These are phyloP conservation scores for Heliornis fulica DNA, from an alignment of 2,113 vertebrate genomes.

Conservation along the genomic window DNA sequence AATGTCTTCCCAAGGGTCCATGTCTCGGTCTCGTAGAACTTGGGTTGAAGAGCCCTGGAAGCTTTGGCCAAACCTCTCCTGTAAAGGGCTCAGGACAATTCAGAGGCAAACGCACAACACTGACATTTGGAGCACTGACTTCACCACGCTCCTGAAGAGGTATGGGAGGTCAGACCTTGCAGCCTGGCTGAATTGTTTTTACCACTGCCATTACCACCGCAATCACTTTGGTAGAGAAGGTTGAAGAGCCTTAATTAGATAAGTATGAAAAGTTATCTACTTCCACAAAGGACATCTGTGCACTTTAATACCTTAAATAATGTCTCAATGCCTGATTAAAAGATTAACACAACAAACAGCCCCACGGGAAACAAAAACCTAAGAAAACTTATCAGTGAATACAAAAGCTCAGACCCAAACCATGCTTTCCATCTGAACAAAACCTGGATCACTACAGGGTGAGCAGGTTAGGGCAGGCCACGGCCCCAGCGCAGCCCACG, in stretches of 20 bases:
- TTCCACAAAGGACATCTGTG: not conserved
- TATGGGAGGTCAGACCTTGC: rapidly evolving
- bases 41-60: not conserved
- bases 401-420: not conserved
- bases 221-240: not conserved
- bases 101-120: not conserved
- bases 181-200: not conserved
- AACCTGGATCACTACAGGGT: rapidly evolving
- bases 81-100: not conserved
- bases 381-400: not conserved
- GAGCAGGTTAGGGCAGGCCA: not conserved
- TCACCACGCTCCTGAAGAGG: not conserved
- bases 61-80: not conserved
- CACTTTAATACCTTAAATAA: not conserved
- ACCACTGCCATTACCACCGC: not conserved
- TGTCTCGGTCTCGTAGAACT: rapidly evolving
- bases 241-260: not conserved
- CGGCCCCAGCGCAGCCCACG: rapidly evolving
- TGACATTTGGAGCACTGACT: not conserved
- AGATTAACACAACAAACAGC: not conserved
- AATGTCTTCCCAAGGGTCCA: not conserved
- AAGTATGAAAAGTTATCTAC: not conserved
- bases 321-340: not conserved
- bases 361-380: not conserved
- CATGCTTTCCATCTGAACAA: not conserved